Base-by-base conservation (phyloP, 1,140 invertebrate genomes). In the Leptoteleia sp. region DNA sequence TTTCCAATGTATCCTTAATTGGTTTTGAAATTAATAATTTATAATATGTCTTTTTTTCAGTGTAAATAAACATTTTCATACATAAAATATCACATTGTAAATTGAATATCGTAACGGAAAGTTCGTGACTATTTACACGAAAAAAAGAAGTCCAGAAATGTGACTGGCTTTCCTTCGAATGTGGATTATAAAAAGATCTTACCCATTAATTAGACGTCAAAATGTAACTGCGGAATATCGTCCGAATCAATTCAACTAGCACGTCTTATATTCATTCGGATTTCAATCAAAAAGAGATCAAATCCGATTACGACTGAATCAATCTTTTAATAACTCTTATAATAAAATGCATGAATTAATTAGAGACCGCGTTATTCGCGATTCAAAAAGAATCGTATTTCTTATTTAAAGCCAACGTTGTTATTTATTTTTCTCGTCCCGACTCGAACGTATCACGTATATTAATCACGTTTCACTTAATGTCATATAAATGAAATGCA, bases 271-370 rank as follows among this genome's bases (percentile, higher is more conserved):
- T 15, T 22, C 16, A 29, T 29, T 8, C 27, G 27, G 8, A 29
- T 29, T 29, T 43, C 19, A 22, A 43, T 43, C 40, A 43, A 43
- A 43, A 22, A 11, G n/a, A 43, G 40, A 22, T 43, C 40, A 7
- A 43, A 25, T 25, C 9, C 17, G 40, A 43, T 43, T 22, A 43
- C 17, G 8, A 43, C 22, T 25, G 15, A 22, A 25, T 16, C 40
- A 22, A 43, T 43, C 19, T 31, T 31, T 31, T 8, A 31, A 43
- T 17, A n/a, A 12, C n/a, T 5, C 9, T n/a, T 25, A 11, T 43
- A 43, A 22, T 43, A 43, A 43, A 43, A 22, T 11, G 19, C n/a
- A 11, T 11, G 11, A 11, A 22, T 25, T 43, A 43, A 43, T 43
- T 43, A 22, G 19, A 22, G 40, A 8, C 17, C 25, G 1, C n/a